Conservation (phyloP, 2,797 vertebrate genomes). For the Pogoniulus pusillus region DNA sequence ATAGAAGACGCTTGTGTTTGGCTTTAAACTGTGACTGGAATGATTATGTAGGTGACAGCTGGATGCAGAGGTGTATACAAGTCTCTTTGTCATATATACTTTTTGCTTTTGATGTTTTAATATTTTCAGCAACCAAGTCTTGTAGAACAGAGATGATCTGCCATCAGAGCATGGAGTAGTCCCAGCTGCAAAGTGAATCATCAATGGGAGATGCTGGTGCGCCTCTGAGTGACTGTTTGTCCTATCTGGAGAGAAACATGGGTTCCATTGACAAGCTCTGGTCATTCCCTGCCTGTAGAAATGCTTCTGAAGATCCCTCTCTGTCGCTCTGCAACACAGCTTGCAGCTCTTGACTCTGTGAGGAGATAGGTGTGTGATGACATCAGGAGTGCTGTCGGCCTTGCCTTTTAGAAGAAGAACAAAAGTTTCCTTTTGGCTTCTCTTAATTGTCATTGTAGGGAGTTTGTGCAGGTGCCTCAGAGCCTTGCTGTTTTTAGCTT, state of each 20-base stretch:
- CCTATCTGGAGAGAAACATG: neutral
- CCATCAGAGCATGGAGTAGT: neutral
- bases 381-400: neutral
- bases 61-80: neutral
- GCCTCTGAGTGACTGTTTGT: neutral
- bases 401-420: neutral
- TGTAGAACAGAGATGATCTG: neutral
- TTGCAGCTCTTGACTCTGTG: neutral
- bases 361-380: neutral
- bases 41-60: neutral
- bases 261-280: neutral
- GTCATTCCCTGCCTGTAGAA: neutral
- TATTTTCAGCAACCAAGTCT: neutral
- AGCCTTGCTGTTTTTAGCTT: neutral
- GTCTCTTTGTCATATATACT: neutral
- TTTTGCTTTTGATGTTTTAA: neutral
- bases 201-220: neutral
- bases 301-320: neutral
- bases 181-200: fast-evolving
- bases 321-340: neutral
- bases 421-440: neutral
- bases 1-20: neutral
- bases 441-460: fast-evolving
- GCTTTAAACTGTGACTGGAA: neutral
- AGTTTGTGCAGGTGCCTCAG: neutral